Percentiles rank a stretch among this genome's conserved stretches.
Evolutionary conservation across 37 sponge, comb jelly and placozoan genomes (phyloP).

Genomic region (Halisarca cf. caerulea): DNA sequence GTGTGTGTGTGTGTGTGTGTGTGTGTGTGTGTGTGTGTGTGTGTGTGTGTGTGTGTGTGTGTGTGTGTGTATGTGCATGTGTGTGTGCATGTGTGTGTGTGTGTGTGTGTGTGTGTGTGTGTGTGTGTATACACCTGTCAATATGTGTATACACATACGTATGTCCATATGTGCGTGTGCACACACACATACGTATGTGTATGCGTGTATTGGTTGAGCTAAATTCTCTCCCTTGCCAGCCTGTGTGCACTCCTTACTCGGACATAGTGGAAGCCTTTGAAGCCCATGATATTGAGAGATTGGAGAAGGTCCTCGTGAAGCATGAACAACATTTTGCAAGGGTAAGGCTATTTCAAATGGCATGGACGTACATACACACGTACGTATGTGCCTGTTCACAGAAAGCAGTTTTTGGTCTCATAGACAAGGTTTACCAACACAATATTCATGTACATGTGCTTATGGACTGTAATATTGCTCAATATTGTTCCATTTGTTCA

Average conservation of each 20-base stretch:
- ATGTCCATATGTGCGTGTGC: background rate
- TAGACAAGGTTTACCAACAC: too few relatives aligned
- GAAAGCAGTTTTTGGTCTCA: too few relatives aligned
- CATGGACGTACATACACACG: too few relatives aligned
- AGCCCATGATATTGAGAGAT: constrained; percentile 18
- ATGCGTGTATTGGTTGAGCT: background rate
- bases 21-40: too few relatives aligned
- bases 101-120: background rate
- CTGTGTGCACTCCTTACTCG: constrained; percentile 71
- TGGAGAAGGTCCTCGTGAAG: constrained; percentile 49
- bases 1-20: too few relatives aligned
- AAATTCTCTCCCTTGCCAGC: constrained; percentile 35
- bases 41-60: too few relatives aligned
- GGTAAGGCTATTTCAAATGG: constrained; percentile 52
- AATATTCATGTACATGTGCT: too few relatives aligned
- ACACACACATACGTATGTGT: background rate
- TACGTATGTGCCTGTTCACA: too few relatives aligned
- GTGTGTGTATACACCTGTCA: too few relatives aligned
- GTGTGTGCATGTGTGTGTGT: background rate
- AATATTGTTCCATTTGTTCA: too few relatives aligned
- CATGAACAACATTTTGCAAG: constrained; percentile 53
- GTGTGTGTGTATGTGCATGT: too few relatives aligned
- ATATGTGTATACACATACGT: background rate
- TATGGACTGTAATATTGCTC: too few relatives aligned
- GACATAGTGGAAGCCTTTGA: constrained; percentile 62